Conservation (phyloP, 1,140 invertebrate species). For the Rhopalosiphum maidis region DNA sequence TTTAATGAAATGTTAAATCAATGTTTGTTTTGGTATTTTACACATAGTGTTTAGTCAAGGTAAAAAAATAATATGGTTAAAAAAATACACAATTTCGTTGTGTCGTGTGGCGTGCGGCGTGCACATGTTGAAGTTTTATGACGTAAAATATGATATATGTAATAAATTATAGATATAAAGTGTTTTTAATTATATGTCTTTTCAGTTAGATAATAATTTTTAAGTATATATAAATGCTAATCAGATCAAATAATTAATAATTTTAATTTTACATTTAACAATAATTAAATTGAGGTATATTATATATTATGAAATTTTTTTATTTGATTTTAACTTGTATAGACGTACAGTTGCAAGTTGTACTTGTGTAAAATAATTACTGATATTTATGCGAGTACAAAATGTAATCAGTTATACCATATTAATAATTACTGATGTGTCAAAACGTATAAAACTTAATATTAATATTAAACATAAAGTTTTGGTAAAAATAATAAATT, state of each 20-base stretch:
- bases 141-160: background rate
- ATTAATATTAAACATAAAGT: background rate
- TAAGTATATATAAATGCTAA: background rate
- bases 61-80: background rate
- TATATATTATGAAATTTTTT: background rate
- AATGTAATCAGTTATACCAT: too few species aligned
- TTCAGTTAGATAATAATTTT: background rate
- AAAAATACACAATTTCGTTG: background rate
- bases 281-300: background rate
- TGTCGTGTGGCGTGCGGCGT: background rate
- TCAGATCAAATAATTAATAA: background rate
- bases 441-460: background rate
- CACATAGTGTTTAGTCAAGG: background rate
- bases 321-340: background rate
- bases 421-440: too few species aligned
- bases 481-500: background rate
- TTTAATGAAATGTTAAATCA: slow-evolving; percentile 18
- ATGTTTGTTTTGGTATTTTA: slow-evolving; percentile 17
- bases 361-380: background rate
- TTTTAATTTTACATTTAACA: background rate
- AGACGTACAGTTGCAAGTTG: background rate
- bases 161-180: background rate
- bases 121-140: background rate
- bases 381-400: too few species aligned
- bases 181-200: background rate